These are phyloP conservation scores for Microcebus lehilahytsara DNA, from an alignment of 2,113 vertebrate species.

Conservation along the genomic window DNA sequence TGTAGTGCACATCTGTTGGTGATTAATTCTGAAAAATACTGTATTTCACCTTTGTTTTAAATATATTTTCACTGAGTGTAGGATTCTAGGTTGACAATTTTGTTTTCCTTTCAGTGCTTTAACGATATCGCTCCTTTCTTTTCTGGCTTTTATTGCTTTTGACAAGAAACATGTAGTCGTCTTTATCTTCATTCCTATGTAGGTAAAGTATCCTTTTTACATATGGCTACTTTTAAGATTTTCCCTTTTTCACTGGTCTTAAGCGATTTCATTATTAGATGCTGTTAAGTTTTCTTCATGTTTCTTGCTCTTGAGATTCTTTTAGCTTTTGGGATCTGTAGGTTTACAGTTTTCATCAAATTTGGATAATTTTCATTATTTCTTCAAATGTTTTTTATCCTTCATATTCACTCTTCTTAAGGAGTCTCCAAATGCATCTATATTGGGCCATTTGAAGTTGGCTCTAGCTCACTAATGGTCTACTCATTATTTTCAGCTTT, in stretches of 20 bases:
- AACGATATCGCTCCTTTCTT: background rate
- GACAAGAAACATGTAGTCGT: background rate
- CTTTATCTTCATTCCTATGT: background rate
- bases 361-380: background rate
- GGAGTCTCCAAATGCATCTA: background rate
- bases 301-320: background rate
- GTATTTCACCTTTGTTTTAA: conserved; percentile 27
- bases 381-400: background rate
- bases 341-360: background rate
- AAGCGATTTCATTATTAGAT: background rate
- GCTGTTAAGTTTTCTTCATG: background rate
- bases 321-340: background rate
- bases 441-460: background rate
- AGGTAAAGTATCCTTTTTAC: background rate
- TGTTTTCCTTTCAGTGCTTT: conserved; percentile 4
- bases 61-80: background rate
- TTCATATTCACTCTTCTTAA: background rate
- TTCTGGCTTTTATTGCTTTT: background rate
- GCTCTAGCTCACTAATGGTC: background rate
- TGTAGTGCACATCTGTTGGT: background rate
- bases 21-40: background rate
- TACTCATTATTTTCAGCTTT: background rate
- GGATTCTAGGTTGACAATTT: background rate
- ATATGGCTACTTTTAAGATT: background rate
- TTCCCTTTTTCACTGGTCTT: background rate